phyloP scores from a whole-genome alignment of 2,113 vertebrate genomes.

The Panthera uncia region DNA sequence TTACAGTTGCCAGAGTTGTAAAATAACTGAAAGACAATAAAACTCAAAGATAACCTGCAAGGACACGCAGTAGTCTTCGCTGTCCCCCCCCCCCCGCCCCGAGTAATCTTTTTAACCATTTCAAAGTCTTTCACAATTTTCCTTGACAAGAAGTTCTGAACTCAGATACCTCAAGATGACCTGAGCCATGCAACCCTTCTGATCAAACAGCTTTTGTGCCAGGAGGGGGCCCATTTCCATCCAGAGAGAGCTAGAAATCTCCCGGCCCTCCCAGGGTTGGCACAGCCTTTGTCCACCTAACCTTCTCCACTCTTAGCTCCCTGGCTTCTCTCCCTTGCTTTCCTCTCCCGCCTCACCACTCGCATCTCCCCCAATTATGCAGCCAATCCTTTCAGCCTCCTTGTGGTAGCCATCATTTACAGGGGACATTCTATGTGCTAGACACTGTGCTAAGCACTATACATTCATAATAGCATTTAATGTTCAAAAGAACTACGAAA shows the following conservation, averaged over 20 bases:
- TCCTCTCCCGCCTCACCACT: background rate
- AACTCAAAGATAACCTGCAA: background rate
- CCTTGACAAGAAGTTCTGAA: background rate
- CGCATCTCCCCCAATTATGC: background rate
- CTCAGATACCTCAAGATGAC: background rate
- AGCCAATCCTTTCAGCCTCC: background rate
- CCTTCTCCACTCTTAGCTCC: background rate
- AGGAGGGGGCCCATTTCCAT: background rate
- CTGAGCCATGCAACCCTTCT: background rate
- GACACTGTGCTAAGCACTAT: background rate
- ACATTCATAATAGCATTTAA: background rate
- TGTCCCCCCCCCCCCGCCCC: accelerated
- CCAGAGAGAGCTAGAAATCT: background rate
- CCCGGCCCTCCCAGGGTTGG: background rate
- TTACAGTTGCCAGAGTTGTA: background rate
- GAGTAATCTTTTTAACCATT: background rate
- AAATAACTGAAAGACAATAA: background rate
- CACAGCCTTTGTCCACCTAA: background rate
- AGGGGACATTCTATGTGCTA: background rate
- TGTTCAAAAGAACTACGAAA: constrained; percentile 34
- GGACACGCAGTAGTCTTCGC: background rate
- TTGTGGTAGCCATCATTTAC: background rate
- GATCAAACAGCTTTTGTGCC: background rate
- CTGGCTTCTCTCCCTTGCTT: background rate
- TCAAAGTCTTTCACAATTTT: background rate